phyloP scores from a whole-genome alignment of 2,797 vertebrate genomes.

The Hydrophis major region DNA sequence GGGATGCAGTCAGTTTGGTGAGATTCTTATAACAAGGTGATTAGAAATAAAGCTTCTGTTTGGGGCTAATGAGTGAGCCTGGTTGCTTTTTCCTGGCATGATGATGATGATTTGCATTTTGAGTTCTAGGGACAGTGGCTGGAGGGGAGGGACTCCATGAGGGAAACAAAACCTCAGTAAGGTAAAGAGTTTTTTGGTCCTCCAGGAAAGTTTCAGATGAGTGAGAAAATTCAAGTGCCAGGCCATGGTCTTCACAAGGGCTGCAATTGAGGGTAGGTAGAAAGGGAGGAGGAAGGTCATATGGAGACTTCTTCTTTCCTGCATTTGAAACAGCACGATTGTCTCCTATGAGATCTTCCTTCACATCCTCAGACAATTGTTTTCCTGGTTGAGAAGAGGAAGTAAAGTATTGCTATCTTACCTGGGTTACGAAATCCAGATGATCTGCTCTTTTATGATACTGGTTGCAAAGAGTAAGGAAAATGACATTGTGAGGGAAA shows the following conservation, averaged over 20 bases:
- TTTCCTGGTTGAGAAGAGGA: not conserved
- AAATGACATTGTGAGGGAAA: not conserved
- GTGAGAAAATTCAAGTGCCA: not conserved
- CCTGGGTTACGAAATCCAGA: not conserved
- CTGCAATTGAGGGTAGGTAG: not conserved
- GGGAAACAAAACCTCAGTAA: not conserved
- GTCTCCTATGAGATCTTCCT: not conserved
- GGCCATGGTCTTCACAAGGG: not conserved
- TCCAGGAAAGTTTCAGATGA: not conserved
- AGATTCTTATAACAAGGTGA: too few species aligned
- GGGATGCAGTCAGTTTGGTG: too few species aligned
- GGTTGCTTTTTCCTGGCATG: too few species aligned
- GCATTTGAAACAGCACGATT: not conserved
- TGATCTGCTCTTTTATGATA: not conserved
- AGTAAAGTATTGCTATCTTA: not conserved
- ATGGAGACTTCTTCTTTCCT: not conserved
- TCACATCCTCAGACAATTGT: not conserved
- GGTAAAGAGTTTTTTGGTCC: not conserved
- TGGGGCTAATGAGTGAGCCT: too few species aligned
- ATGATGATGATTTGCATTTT: too few species aligned
- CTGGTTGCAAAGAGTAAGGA: not conserved
- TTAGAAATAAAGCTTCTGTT: too few species aligned
- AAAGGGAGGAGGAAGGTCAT: not conserved
- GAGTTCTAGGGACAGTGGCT: not conserved
- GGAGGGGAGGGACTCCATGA: not conserved